These are phyloP conservation scores for Sus scrofa DNA, from an alignment of 2,113 vertebrate species.

Conservation along the genomic window T2T-Sscrofa CM000813.6:28603501-28604000, in stretches of 20 bases:
- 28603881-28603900: background rate
- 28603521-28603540: constrained; percentile 38
- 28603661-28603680: background rate
- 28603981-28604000: background rate
- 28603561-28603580: constrained; percentile 15
- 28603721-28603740: constrained; percentile 42
- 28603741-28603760: background rate
- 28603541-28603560: background rate
- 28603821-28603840: constrained; percentile 47
- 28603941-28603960: background rate
- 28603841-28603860: background rate
- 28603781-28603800: constrained; percentile 39
- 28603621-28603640: background rate
- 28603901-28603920: background rate
- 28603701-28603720: background rate
- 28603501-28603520: constrained; percentile 70
- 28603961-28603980: background rate
- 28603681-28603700: background rate
- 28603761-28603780: constrained; percentile 38
- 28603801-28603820: background rate
- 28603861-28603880: background rate
- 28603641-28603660: constrained; percentile 14
- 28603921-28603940: background rate
- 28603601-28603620: constrained; percentile 13
- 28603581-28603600: constrained; percentile 41